Evolutionary conservation across 2,888 invertebrate species (phyloP), one percentile per base, ranked within the genome.

Genomic region (Trichopria drosophilae): DNA sequence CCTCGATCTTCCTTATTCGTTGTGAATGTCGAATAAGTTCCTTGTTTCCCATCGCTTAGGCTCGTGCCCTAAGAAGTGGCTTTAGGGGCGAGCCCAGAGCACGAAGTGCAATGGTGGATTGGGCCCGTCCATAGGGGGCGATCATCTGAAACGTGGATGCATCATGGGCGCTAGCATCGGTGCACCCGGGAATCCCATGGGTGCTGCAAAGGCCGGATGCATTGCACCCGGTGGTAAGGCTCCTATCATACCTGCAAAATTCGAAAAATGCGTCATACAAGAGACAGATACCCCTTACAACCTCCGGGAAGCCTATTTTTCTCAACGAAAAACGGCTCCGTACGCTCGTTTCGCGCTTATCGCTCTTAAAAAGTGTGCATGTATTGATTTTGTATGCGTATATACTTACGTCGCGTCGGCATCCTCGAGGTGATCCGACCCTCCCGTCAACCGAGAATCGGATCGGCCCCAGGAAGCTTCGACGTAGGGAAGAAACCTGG

Each of bases 101-200:
- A 79, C 80, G 73, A 80, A 78, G 76, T 78, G 77, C 76, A 76
- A 71, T 65, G 76, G 75, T 75, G 76, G 75, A 72, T 70, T 77
- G 77, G 72, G 71, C 73, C 78, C 79, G 76, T 77, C 78, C 71
- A 74, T 72, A 57, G 78, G 76, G 72, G 83, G 82, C 78, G 85
- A 86, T 89, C 90, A 91, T 84, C 90, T 88, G 82, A 84, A 91
- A 78, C 90, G 86, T 64, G 90, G 90, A 78, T 87, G 88, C 89
- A 91, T 88, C 82, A 85, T 82, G 57, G 80, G 82, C 63, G 83
- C 78, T 69, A 79, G 71, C 75, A 78, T 77, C 54, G 77, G 78
- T 60, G 73, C 78, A 59, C 79, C 79, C 50, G 78, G 81, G 67
- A 80, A 80, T 52, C 76, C 77, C 75, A 78, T 78, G 60, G 79